These are phyloP conservation scores for Drosophila oshimai DNA, from an alignment of 1,140 invertebrate genomes.

Conservation along the genomic window DNA sequence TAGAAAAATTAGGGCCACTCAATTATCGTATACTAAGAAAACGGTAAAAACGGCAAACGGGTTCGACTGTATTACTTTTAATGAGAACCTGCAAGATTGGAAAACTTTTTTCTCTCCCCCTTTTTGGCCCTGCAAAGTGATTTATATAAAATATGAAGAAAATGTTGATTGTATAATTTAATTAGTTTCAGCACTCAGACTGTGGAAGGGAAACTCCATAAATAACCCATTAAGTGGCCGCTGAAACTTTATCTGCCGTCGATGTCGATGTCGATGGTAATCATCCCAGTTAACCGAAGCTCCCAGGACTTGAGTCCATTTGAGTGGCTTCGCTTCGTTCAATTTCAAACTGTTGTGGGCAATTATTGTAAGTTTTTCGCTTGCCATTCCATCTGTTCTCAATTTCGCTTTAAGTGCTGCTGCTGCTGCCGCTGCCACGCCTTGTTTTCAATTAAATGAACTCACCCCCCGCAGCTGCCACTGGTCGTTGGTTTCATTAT, in stretches of 20 bases:
- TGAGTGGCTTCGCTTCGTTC: conserved; percentile 30
- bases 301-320: conserved; percentile 38
- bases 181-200: conserved; percentile 38
- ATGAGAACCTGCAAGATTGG: neutral
- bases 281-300: conserved; percentile 38
- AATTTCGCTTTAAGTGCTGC: conserved; percentile 69
- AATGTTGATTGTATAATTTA: conserved; percentile 41
- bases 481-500: conserved; percentile 74
- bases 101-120: neutral
- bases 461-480: conserved; percentile 42
- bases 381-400: conserved; percentile 66
- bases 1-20: neutral
- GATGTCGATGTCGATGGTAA: conserved; percentile 54
- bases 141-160: neutral
- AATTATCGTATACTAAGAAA: neutral
- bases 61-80: neutral
- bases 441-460: conserved; percentile 78
- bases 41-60: neutral
- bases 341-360: conserved; percentile 52
- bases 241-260: conserved; percentile 55
- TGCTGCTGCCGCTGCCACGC: conserved; percentile 25
- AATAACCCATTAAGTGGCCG: conserved; percentile 65
- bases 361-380: conserved; percentile 74
- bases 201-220: conserved; percentile 41
- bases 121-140: neutral